phyloP scores from a whole-genome alignment of 2,888 invertebrate species.

The Fissipunctia ypsillon region DNA sequence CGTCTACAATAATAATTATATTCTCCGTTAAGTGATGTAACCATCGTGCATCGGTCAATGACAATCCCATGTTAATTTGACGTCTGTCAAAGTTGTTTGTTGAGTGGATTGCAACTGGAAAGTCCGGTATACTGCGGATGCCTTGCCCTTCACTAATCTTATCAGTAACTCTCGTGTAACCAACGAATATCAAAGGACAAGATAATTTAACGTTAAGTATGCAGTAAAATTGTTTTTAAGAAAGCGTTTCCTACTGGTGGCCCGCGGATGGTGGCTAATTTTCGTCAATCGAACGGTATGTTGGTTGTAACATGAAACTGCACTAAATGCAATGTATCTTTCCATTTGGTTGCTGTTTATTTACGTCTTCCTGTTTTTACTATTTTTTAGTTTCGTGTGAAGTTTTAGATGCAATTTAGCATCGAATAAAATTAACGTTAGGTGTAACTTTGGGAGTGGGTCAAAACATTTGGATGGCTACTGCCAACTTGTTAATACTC shows the following conservation, averaged over 20 bases:
- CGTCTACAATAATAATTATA: conserved; percentile 76
- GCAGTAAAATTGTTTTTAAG: conserved; percentile 45
- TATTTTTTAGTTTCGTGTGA: conserved; percentile 36
- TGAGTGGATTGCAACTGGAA: conserved; percentile 67
- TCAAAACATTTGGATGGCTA: background rate
- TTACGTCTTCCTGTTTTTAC: conserved; percentile 67
- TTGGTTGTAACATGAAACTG: conserved; percentile 71
- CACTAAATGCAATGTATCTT: conserved; percentile 64
- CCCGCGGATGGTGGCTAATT: conserved; percentile 63
- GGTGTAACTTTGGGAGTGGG: conserved; percentile 1
- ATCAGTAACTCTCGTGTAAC: conserved; percentile 66
- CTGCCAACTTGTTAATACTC: background rate
- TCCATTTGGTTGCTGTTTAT: conserved; percentile 69
- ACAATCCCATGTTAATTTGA: conserved; percentile 86
- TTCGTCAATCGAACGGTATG: conserved; percentile 61
- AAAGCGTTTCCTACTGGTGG: conserved; percentile 43
- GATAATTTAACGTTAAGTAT: conserved; percentile 55
- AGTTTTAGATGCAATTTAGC: conserved; percentile 33
- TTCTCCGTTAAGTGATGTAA: conserved; percentile 80
- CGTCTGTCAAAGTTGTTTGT: conserved; percentile 77
- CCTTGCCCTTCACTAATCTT: conserved; percentile 63
- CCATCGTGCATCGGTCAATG: conserved; percentile 75
- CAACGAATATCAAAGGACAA: conserved; percentile 55
- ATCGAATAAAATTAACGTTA: conserved; percentile 14
- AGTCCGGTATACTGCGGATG: conserved; percentile 68